Conservation (phyloP, 2,113 vertebrate genomes). For the Sturnira hondurensis region DNA sequence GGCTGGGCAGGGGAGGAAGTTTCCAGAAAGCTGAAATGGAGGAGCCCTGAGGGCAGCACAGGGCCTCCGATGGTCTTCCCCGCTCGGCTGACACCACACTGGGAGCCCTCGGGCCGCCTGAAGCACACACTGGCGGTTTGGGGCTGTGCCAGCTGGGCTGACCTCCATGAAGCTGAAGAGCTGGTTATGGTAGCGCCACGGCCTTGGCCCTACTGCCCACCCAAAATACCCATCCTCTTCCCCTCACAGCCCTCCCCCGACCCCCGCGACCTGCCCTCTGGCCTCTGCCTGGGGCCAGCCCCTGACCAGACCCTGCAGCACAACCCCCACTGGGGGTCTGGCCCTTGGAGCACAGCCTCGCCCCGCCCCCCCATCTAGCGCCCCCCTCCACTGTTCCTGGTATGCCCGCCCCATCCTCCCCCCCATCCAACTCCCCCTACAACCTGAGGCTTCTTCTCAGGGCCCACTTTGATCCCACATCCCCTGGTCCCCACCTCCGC, state of each 20-base stretch:
- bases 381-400: not conserved
- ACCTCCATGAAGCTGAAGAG: not conserved
- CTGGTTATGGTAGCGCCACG: not conserved
- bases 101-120: not conserved
- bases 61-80: not conserved
- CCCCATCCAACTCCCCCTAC: not conserved
- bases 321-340: not conserved
- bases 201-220: not conserved
- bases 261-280: not conserved
- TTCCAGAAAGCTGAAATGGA: conserved; percentile 29
- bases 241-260: not conserved
- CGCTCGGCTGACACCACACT: not conserved
- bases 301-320: not conserved
- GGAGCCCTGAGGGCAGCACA: not conserved
- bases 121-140: conserved; percentile 61
- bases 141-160: not conserved
- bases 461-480: not conserved
- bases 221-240: not conserved
- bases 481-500: not conserved
- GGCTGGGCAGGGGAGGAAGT: not conserved
- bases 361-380: accelerated
- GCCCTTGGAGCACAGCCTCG: conserved; percentile 32
- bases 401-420: not conserved
- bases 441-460: not conserved
- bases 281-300: not conserved